A percentile compares a stretch with the other conserved stretches of the same genome.
Evolutionary conservation across 2,888 invertebrate species (phyloP).

Genomic region (Petrophora chlorosata): DNA sequence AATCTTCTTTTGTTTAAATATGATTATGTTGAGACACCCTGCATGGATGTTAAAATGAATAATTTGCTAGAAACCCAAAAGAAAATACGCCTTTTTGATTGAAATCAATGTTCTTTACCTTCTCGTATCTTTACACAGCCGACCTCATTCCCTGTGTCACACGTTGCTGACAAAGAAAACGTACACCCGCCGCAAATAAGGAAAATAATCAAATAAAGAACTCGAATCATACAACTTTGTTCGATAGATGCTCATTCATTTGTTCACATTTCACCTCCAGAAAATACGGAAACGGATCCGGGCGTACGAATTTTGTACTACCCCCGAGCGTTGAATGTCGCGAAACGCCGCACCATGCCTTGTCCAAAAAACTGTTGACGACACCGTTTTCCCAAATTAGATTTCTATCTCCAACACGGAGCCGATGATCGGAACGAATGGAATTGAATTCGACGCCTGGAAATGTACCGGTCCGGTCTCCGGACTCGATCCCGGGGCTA

Average conservation of each 20-base stretch:
- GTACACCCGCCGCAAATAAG: slow-evolving; percentile 6
- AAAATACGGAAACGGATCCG: slow-evolving; percentile 15
- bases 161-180: slow-evolving; percentile 11
- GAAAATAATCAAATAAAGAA: slow-evolving; percentile 24
- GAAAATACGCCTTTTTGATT: too few relatives aligned
- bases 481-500: slow-evolving; percentile 25
- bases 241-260: slow-evolving; percentile 17
- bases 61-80: too few relatives aligned
- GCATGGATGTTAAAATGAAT: too few relatives aligned
- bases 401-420: slow-evolving; percentile 60
- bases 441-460: slow-evolving; percentile 57
- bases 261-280: slow-evolving; percentile 16
- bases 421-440: slow-evolving; percentile 62
- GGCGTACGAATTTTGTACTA: slow-evolving; percentile 10
- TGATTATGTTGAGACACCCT: too few relatives aligned
- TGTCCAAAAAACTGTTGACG: slow-evolving; percentile 59
- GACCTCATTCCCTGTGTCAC: background rate
- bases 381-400: slow-evolving; percentile 57
- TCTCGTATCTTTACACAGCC: too few relatives aligned
- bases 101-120: too few relatives aligned
- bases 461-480: slow-evolving; percentile 38
- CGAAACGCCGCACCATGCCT: slow-evolving; percentile 45
- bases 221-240: slow-evolving; percentile 19
- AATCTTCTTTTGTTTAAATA: too few relatives aligned
- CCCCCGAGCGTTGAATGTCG: slow-evolving; percentile 24